These are phyloP conservation scores for Phyllotreta cruciferae DNA, from an alignment of 2,888 invertebrate genomes.

Conservation along the genomic window DNA sequence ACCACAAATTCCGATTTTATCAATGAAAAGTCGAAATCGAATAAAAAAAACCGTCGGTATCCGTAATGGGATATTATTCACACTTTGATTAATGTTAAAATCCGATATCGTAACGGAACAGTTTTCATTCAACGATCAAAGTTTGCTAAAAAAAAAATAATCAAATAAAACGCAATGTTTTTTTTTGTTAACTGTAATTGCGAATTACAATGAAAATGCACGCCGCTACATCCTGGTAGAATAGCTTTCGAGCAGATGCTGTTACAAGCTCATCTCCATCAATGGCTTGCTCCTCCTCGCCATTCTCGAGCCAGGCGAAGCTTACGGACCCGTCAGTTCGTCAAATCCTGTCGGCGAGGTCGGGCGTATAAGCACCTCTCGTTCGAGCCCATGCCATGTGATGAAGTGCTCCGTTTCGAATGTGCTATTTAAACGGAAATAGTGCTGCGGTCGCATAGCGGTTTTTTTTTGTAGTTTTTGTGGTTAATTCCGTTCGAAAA, in stretches of 20 bases:
- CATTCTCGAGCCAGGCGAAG: constrained; percentile 18
- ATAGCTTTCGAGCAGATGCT: constrained; percentile 3
- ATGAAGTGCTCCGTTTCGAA: constrained; percentile 5
- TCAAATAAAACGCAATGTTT: no score
- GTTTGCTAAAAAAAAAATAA: no score
- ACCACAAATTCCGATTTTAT: constrained; percentile 27
- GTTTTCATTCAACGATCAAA: constrained; percentile 6
- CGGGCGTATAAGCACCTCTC: constrained; percentile 10
- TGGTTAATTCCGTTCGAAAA: constrained; percentile 22
- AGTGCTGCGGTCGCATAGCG: constrained; percentile 30
- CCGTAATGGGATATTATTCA: constrained; percentile 22
- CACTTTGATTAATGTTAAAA: constrained; percentile 22
- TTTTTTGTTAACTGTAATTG: no score
- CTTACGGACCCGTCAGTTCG: constrained; percentile 33
- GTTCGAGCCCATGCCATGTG: constrained; percentile 21
- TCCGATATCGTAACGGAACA: constrained; percentile 18
- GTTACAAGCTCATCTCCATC: constrained; percentile 18
- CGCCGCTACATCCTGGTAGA: no score
- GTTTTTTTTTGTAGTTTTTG: constrained; percentile 25
- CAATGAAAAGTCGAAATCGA: constrained; percentile 17
- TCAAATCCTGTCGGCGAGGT: constrained; percentile 15
- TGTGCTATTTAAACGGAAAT: constrained; percentile 15
- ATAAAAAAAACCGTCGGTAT: constrained; percentile 7
- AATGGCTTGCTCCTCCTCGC: constrained; percentile 12
- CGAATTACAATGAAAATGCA: no score